These are phyloP conservation scores for Ethmia dodecea DNA, from an alignment of 2,888 invertebrate species.

Conservation along the genomic window DNA sequence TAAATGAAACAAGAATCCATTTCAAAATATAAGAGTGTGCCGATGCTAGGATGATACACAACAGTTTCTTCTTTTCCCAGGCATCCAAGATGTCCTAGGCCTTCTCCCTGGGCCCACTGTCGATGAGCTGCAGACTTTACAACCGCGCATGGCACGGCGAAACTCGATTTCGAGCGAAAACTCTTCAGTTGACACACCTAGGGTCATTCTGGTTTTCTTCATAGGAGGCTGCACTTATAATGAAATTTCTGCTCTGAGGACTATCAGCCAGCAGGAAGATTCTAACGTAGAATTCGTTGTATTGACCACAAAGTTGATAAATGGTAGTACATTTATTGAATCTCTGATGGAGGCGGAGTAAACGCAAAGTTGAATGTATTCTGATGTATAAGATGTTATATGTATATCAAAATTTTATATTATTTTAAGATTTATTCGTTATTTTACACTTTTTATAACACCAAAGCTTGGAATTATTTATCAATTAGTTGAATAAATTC, in stretches of 20 bases:
- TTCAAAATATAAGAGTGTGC: no score
- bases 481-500: no score
- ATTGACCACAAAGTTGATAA: constrained; percentile 94
- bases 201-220: constrained; percentile 93
- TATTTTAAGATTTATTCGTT: no score
- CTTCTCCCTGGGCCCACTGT: constrained; percentile 88
- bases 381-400: no score
- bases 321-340: constrained; percentile 91
- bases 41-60: no score
- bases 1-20: no score
- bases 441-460: no score
- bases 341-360: constrained; percentile 80
- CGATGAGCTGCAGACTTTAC: constrained; percentile 80
- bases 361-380: no score
- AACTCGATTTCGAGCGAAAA: constrained; percentile 78
- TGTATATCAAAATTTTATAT: background rate
- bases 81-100: constrained; percentile 89
- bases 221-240: constrained; percentile 98
- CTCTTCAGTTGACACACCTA: constrained; percentile 77
- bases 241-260: constrained; percentile 89
- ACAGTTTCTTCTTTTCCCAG: no score
- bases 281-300: constrained; percentile 93
- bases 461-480: no score
- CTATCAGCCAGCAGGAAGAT: constrained; percentile 86
- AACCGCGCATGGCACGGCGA: constrained; percentile 75